Conservation (phyloP, 1,140 invertebrate genomes). For the Cyclina sinensis region DNA sequence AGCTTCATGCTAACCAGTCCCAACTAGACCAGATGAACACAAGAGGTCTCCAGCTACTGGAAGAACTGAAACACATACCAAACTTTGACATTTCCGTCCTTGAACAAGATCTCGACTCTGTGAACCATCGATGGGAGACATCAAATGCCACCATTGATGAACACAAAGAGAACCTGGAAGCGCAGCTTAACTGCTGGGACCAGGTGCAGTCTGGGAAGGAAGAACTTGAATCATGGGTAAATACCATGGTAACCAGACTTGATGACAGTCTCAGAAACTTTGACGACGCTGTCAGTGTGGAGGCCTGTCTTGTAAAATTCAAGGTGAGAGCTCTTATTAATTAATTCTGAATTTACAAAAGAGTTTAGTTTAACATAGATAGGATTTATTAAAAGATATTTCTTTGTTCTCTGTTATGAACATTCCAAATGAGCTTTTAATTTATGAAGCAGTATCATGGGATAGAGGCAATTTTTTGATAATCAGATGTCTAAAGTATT, state of each 20-base stretch:
- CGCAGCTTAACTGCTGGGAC: constrained; percentile 96
- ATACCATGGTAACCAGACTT: constrained; percentile 92
- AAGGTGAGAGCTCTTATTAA: too few relatives aligned
- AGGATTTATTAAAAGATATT: too few relatives aligned
- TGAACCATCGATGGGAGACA: constrained; percentile 91
- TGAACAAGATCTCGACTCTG: constrained; percentile 82
- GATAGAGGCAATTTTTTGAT: too few relatives aligned
- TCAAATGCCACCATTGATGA: constrained; percentile 89
- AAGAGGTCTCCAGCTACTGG: constrained; percentile 82
- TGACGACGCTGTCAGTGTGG: constrained; percentile 93
- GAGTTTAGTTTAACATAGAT: too few relatives aligned
- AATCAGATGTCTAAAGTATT: too few relatives aligned
- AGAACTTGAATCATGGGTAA: constrained; percentile 94
- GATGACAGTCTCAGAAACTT: constrained; percentile 92
- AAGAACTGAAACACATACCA: constrained; percentile 89
- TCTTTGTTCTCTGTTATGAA: too few relatives aligned
- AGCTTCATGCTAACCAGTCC: constrained; percentile 83
- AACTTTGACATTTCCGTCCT: constrained; percentile 89
- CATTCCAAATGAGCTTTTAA: too few relatives aligned
- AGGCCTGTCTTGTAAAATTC: constrained; percentile 93
- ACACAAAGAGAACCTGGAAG: constrained; percentile 91
- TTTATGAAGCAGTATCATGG: too few relatives aligned
- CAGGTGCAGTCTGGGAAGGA: constrained; percentile 95
- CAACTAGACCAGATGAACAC: constrained; percentile 83
- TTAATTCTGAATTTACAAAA: too few relatives aligned